Base-by-base conservation (phyloP, 2,797 vertebrate genomes). In the Tragelaphus eurycerus region DNA sequence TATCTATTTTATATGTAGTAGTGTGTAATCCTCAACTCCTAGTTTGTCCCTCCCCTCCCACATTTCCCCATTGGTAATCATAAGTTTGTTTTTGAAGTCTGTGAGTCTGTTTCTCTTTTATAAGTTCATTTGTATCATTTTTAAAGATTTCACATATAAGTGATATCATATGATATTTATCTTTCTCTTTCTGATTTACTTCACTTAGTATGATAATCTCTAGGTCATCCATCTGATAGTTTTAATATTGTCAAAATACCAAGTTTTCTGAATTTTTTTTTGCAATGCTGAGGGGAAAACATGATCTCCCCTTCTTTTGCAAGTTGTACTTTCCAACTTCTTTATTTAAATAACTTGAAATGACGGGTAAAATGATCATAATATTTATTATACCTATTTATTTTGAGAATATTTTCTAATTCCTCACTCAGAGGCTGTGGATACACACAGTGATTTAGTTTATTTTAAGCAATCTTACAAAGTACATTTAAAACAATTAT, bases 371-470 rank as follows among this genome's bases (percentile, higher is more conserved):
- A 78, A 71, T 96, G 74, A 29, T 76, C 19, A 6, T 83, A 50
- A 62, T 90, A 90, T 54, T 79, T 90, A 16, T 86, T 87, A 62
- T 54, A n/a, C 8, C 12, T 71, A 12, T 38, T 62, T 83, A 74
- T 90, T 64, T 90, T 86, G 74, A 96, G 86, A 95, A 50, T 86
- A 78, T 71, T 95, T 95, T 48, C n/a, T 76, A 16, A 7, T 54
- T 43, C 25, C 15, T 48, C 12, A 17, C 59, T 87, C n/a, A 48
- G 46, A 60, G 64, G 48, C 79, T 82, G 8, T 9, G 43, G 62
- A 79, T 55, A 52, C 6, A 86, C 31, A 78, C n/a, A 16, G 7
- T 34, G 43, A 52, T 90, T 62, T 93, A 64, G 11, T 92, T 92
- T 84, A 54, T 89, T 88, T 94, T 31, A 93, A 84, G 54, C 27